phyloP scores from a whole-genome alignment of 2,797 vertebrate genomes.

The Rachycentron canadum region DNA sequence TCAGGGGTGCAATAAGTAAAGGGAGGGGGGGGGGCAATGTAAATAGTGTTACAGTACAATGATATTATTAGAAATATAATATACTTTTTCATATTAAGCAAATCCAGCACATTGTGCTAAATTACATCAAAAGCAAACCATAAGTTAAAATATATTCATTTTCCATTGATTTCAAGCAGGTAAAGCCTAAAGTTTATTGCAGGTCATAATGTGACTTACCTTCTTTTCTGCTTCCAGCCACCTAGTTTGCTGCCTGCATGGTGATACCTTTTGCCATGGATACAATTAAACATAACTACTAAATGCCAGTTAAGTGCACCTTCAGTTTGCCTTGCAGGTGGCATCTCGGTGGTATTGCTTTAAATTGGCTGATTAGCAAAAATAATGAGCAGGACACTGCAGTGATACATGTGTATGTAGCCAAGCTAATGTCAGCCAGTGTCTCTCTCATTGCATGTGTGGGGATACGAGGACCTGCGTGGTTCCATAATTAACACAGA shows the following conservation, averaged over 20 bases:
- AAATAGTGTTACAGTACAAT: not conserved
- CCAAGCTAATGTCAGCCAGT: not conserved
- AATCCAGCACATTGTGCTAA: too few species aligned
- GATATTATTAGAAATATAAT: too few species aligned
- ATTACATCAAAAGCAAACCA: too few species aligned
- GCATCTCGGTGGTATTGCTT: not conserved
- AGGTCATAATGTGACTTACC: slow-evolving; percentile 2
- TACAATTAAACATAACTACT: slow-evolving; percentile 10
- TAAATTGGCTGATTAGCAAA: slow-evolving; percentile 5
- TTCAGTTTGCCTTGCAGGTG: slow-evolving; percentile 1
- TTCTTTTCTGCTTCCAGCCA: slow-evolving; percentile 9
- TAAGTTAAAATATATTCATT: not conserved
- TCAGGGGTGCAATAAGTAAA: not conserved
- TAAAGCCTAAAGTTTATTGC: not conserved
- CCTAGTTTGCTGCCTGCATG: slow-evolving; percentile 11
- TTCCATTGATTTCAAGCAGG: not conserved
- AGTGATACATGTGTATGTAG: not conserved
- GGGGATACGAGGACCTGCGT: not conserved
- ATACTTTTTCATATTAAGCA: too few species aligned
- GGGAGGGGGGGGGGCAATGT: rapidly evolving
- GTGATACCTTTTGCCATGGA: slow-evolving; percentile 25
- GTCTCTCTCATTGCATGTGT: not conserved
- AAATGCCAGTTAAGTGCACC: slow-evolving; percentile 7
- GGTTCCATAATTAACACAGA: slow-evolving; percentile 7
- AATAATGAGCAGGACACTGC: not conserved